Evolutionary conservation across 2,113 vertebrate species (phyloP).

Genomic region (Rhadina sibilatrix): DNA sequence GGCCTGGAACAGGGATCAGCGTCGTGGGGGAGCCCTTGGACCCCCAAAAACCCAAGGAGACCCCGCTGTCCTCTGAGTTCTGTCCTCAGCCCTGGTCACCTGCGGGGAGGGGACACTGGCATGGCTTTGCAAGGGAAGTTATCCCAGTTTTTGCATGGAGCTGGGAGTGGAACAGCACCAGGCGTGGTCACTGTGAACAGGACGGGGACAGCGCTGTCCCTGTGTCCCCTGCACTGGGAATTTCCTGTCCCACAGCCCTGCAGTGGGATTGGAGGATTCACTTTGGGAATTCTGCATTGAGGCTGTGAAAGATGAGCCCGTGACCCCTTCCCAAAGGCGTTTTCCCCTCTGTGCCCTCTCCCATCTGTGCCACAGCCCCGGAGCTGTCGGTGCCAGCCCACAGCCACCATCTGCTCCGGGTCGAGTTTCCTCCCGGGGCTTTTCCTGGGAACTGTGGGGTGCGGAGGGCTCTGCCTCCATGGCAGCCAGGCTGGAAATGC

Average conservation of each 20-base stretch:
- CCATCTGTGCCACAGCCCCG: not conserved
- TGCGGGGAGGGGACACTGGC: too few relatives aligned
- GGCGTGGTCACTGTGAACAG: not conserved
- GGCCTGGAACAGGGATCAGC: too few relatives aligned
- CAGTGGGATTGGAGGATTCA: not conserved
- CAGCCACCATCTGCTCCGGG: not conserved
- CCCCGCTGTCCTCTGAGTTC: too few relatives aligned
- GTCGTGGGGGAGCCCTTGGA: too few relatives aligned
- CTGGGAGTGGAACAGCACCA: not conserved
- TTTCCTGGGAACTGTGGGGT: not conserved
- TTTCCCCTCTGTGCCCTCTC: not conserved
- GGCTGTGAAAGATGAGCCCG: not conserved
- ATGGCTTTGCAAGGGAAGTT: not conserved
- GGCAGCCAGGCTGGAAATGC: not conserved
- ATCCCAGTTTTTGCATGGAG: not conserved
- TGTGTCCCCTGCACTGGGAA: not conserved
- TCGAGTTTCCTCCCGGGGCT: not conserved
- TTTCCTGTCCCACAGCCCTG: not conserved
- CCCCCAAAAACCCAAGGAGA: too few relatives aligned
- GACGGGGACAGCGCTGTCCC: not conserved
- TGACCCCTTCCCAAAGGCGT: not conserved
- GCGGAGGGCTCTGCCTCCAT: not conserved
- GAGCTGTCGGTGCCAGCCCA: not conserved
- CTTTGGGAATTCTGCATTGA: not conserved
- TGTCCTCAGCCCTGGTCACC: too few relatives aligned